Percentiles rank a stretch among this genome's conserved stretches.
phyloP scores from a whole-genome alignment of 2,888 invertebrate species.

The Amiota minor region DNA sequence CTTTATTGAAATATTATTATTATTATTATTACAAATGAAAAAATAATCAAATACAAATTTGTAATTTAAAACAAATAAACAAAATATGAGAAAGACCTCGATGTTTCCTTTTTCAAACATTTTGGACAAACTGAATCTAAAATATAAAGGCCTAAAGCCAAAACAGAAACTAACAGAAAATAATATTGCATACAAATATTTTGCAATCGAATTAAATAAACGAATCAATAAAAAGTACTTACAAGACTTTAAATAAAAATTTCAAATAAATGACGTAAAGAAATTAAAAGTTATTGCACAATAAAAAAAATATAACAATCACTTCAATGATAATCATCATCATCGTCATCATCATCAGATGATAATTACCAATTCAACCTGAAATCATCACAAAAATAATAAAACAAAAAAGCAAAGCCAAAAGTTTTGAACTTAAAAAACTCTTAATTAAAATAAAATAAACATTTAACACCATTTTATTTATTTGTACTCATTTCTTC shows the following conservation, averaged over 20 bases:
- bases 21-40: too few relatives aligned
- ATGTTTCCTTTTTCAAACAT: neutral
- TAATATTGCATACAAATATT: too few relatives aligned
- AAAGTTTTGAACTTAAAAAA: neutral
- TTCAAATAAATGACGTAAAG: neutral
- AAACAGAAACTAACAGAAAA: too few relatives aligned
- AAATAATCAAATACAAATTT: too few relatives aligned
- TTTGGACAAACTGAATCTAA: neutral
- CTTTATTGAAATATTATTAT: too few relatives aligned
- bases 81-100: too few relatives aligned
- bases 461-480: neutral
- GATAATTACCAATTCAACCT: slow-evolving; percentile 25
- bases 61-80: too few relatives aligned
- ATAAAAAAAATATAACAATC: neutral
- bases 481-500: neutral
- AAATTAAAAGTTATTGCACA: slow-evolving; percentile 13
- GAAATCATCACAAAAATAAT: too few relatives aligned
- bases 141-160: neutral
- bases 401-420: too few relatives aligned
- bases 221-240: neutral
- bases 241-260: too few relatives aligned
- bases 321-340: neutral
- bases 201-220: neutral
- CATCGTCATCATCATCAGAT: slow-evolving; percentile 38
- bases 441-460: slow-evolving; percentile 10